Evolutionary conservation across 1,140 invertebrate genomes (phyloP), one percentile per base, ranked within the genome.

Genomic region (Lerema accius): DNA sequence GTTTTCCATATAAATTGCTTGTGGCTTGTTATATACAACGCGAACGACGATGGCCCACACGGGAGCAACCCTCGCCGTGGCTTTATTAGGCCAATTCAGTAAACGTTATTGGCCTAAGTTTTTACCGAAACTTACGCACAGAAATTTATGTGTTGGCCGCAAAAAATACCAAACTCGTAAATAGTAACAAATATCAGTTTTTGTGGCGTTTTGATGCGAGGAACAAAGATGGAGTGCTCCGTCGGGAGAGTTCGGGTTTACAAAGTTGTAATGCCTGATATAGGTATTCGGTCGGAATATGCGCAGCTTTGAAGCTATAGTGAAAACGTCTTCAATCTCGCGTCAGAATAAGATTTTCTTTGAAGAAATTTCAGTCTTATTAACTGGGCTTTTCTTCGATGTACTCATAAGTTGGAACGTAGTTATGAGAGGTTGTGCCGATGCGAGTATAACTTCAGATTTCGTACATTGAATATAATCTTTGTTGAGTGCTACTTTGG

Each of bases 1-100:
- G 82, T 81, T 84, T 84, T 76, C 78, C 82, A 84, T 84, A 82
- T 84, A 84, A 82, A 84, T 84, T 81, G 82, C 73, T 73, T 67
- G 73, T 73, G 73, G 73, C 66, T 66, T 75, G 66, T 80, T 76
- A 80, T 78, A 73, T 72, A 75, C 68, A 73, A 71, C 69, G 66
- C 69, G 74, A 70, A 70, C 70, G 74, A 55, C 67, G 71, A 84
- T 79, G 65, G 74, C 69, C 69, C 79, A 64, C 82, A 67, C 72
- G 82, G 78, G 79, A 82, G 67, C 59, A 53, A 71, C 75, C 77
- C 69, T 71, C 11, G 65, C 69, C 63, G 68, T 64, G 65, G 70
- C 53, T 73, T 79, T 79, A 79, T 79, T 74, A 77, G 66, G 65
- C 64, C 77, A 73, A 74, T 75, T 63, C 67, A 69, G 71, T 72